Percentiles rank a stretch among this genome's conserved stretches.
Evolutionary conservation across 2,797 vertebrate species (phyloP).

Genomic region (Oreochromis mossambicus): DNA sequence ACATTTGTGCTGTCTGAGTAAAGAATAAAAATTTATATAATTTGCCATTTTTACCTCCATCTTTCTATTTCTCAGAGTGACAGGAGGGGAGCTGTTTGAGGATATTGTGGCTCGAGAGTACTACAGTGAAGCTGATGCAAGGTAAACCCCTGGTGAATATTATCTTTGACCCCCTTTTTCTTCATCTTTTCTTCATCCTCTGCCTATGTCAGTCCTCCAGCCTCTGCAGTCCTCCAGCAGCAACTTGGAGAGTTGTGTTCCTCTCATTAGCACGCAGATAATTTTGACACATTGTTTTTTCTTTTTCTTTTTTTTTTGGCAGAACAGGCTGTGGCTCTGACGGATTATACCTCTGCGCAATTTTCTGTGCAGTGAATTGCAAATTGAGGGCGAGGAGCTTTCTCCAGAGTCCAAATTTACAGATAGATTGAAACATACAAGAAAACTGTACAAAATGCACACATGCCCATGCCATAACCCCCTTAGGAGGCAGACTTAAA

Average conservation of each 20-base stretch:
- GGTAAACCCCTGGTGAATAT: slow-evolving; percentile 68
- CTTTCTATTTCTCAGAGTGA: slow-evolving; percentile 79
- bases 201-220: slow-evolving; percentile 27
- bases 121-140: slow-evolving; percentile 97
- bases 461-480: slow-evolving; percentile 39
- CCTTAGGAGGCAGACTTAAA: slow-evolving; percentile 69
- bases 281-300: background rate
- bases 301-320: background rate
- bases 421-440: slow-evolving; percentile 37
- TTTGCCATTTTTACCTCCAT: background rate
- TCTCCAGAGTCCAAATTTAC: slow-evolving; percentile 7
- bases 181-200: background rate
- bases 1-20: background rate
- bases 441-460: background rate
- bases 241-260: background rate
- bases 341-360: background rate
- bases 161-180: background rate
- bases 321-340: background rate
- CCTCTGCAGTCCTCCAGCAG: slow-evolving; percentile 22
- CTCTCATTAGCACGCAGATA: slow-evolving; percentile 9
- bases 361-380: slow-evolving; percentile 9
- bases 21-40: background rate
- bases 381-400: slow-evolving; percentile 9
- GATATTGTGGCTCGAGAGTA: slow-evolving; percentile 97
- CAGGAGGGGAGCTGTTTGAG: slow-evolving; percentile 95